These are phyloP conservation scores for Triplophysa siluroides DNA, from an alignment of 2,113 vertebrate species.

Conservation along the genomic window DNA sequence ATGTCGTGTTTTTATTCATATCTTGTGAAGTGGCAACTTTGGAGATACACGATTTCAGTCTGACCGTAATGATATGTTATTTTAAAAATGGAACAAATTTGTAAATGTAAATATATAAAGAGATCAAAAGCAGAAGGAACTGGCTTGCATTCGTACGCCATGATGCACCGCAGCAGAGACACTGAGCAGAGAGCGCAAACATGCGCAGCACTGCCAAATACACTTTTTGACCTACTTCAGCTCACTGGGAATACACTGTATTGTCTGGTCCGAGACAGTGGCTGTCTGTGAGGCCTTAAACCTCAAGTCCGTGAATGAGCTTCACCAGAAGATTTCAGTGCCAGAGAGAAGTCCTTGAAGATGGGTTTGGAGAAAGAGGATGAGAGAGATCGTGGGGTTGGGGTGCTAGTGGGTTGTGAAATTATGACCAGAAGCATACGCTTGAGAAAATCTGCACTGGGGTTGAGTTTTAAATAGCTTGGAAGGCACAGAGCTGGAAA, in stretches of 20 bases:
- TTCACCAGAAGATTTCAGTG: slow-evolving; percentile 3
- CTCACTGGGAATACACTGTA: slow-evolving; percentile 17
- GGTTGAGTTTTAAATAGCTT: slow-evolving; percentile 57
- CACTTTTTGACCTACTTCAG: slow-evolving; percentile 52
- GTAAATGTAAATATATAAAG: not conserved
- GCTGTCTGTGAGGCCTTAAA: slow-evolving; percentile 7
- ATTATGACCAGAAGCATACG: slow-evolving; percentile 47
- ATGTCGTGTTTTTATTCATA: too few species aligned
- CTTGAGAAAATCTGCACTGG: slow-evolving; percentile 44
- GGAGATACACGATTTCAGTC: too few species aligned
- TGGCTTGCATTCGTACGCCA: slow-evolving; percentile 2
- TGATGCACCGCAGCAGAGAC: slow-evolving; percentile 25
- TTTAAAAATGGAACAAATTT: too few species aligned
- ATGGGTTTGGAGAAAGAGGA: not conserved
- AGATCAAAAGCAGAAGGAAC: not conserved
- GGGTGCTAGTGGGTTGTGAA: slow-evolving; percentile 22
- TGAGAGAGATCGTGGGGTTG: not conserved
- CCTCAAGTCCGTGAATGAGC: not conserved
- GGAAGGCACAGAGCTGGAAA: slow-evolving; percentile 58
- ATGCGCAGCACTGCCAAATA: slow-evolving; percentile 35
- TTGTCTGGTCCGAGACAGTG: slow-evolving; percentile 34
- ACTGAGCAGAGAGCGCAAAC: slow-evolving; percentile 20
- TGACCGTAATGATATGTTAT: too few species aligned
- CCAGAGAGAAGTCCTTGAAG: not conserved
- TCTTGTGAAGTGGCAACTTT: too few species aligned